Conservation (phyloP, 2,888 invertebrate genomes). For the Psococerastis gibbosa region DNA sequence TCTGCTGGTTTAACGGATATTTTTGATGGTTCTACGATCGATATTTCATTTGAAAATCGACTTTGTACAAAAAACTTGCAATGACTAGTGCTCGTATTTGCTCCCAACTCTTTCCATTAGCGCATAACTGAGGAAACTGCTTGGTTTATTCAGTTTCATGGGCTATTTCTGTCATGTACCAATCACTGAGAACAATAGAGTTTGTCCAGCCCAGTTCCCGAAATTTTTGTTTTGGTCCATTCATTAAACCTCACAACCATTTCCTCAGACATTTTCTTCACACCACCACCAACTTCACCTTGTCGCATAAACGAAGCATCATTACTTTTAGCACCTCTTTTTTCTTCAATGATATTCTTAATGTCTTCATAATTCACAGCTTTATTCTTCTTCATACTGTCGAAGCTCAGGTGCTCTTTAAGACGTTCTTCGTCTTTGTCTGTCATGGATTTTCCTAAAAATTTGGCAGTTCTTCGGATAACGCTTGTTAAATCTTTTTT, state of each 20-base stretch:
- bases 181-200: background rate
- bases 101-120: too few species aligned
- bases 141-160: too few species aligned
- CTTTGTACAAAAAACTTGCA: too few species aligned
- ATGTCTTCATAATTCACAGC: background rate
- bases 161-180: too few species aligned
- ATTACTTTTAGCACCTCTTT: background rate
- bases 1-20: too few species aligned
- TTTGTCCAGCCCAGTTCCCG: slow-evolving; percentile 1
- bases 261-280: slow-evolving; percentile 20
- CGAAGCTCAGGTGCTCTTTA: background rate
- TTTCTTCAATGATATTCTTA: background rate
- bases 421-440: background rate
- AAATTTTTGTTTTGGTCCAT: slow-evolving; percentile 17
- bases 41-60: too few species aligned
- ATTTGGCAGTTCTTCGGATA: background rate
- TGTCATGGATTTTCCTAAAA: background rate
- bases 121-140: too few species aligned
- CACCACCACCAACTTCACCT: slow-evolving; percentile 27
- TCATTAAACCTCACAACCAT: slow-evolving; percentile 22
- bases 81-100: too few species aligned
- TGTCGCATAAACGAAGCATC: slow-evolving; percentile 27
- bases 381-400: background rate
- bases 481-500: slow-evolving; percentile 16
- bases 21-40: too few species aligned